Percentiles rank a stretch among this genome's conserved stretches.
Conservation (phyloP, 2,888 invertebrate genomes). For the Bhutanitis thaidina region DNA sequence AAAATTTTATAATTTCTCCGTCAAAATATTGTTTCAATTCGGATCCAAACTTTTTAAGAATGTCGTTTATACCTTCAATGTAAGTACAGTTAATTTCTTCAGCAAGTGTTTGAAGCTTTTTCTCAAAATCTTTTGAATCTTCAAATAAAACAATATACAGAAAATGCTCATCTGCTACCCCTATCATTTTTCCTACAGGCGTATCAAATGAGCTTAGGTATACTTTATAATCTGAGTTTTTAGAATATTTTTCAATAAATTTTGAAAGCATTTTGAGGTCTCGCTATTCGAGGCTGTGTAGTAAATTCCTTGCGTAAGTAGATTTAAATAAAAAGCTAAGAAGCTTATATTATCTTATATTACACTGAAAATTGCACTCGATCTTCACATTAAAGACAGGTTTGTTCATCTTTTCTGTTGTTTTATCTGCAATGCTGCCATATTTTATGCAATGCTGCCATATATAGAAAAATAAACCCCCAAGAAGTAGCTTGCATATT, state of each 20-base stretch:
- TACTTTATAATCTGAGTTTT: slow-evolving; percentile 27
- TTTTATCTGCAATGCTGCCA: no score
- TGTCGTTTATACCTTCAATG: slow-evolving; percentile 41
- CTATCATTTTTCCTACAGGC: slow-evolving; percentile 50
- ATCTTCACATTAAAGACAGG: no score
- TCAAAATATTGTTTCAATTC: slow-evolving; percentile 50
- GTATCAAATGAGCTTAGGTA: slow-evolving; percentile 39
- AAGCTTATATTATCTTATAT: no score
- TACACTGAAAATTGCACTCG: no score
- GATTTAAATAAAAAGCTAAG: no score
- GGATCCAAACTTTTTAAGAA: slow-evolving; percentile 40
- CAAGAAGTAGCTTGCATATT: no score
- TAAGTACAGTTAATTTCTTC: slow-evolving; percentile 41
- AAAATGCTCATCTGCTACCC: slow-evolving; percentile 52
- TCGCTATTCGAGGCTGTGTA: no score
- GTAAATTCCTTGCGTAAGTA: no score
- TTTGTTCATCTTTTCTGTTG: no score
- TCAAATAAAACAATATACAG: slow-evolving; percentile 53
- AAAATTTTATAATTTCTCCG: slow-evolving; percentile 54
- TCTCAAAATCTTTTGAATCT: slow-evolving; percentile 54
- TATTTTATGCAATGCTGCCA: no score
- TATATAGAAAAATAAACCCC: no score
- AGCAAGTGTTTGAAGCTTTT: slow-evolving; percentile 40
- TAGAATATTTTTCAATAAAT: slow-evolving; percentile 32
- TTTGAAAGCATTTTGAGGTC: slow-evolving; percentile 26